Conservation (phyloP, 2,113 vertebrate species). For the Dasypus novemcinctus region DNA sequence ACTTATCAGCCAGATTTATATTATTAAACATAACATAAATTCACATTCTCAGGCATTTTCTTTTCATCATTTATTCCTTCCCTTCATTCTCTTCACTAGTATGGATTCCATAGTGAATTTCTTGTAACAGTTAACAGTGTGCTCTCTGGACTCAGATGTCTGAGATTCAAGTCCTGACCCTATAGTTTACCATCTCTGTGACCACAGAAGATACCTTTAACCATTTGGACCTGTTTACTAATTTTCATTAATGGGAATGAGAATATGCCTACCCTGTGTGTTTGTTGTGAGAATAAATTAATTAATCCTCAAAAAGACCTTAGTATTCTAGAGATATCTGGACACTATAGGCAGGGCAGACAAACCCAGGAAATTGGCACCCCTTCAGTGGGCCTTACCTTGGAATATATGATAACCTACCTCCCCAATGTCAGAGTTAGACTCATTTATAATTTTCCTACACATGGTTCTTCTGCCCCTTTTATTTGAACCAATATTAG, state of each 20-base stretch:
- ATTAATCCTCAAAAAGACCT: not conserved
- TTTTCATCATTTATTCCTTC: not conserved
- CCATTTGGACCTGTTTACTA: not conserved
- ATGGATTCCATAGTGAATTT: not conserved
- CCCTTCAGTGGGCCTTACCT: too few species aligned
- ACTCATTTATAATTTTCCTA: too few species aligned
- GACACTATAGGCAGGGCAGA: too few species aligned
- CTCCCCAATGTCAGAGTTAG: too few species aligned
- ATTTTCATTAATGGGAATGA: slow-evolving; percentile 5
- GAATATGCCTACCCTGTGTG: not conserved
- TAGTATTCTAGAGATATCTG: not conserved
- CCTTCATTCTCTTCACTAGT: not conserved
- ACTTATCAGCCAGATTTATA: not conserved
- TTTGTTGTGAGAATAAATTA: not conserved
- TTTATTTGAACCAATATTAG: too few species aligned
- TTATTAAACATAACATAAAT: not conserved
- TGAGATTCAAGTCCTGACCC: not conserved
- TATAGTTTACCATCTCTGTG: not conserved
- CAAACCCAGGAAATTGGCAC: too few species aligned
- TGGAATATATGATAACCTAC: too few species aligned
- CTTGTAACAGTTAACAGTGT: not conserved
- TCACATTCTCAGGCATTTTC: not conserved
- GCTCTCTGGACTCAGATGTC: not conserved
- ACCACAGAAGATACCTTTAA: not conserved
- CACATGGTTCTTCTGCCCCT: too few species aligned